Base-by-base conservation (phyloP, 2,113 vertebrate genomes). In the Oriolus oriolus region DNA sequence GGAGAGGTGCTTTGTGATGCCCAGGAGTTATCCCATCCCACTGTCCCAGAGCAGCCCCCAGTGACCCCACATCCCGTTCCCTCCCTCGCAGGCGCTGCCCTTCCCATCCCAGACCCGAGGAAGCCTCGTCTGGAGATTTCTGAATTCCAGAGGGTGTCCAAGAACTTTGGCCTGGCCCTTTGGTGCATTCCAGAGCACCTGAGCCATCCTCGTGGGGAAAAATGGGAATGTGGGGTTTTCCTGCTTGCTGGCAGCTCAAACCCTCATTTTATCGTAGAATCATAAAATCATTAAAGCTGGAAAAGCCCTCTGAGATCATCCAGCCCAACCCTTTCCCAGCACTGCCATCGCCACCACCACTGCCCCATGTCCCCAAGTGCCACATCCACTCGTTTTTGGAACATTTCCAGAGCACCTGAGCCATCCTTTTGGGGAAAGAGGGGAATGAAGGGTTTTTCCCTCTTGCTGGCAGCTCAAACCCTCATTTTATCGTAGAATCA, bases 1-100 rank as follows among this genome's bases (percentile, higher is more conserved):
- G 11, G 33, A 69, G 57, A 57, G n/a, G 19, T 50, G 37, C 35
- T 31, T 31, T 1, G 0, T 7, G 24, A 3, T 44, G 63, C 47
- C 64, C 80, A 5, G 1, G 1, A 22, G 33, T 60, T 30, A 22
- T 27, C 65, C 56, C 65, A 16, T 26, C 30, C 2, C 52, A 6
- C 8, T 4, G 17, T 31, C 80, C 19, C 49, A 11, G 69, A 59
- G 87, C 76, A 56, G 30, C 15, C 39, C 35, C 6, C 28, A 4
- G 8, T 16, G 35, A 13, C 35, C 42, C n/a, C 60, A 23, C 41
- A 9, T 2, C n/a, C 83, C 4, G 0, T 21, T 4, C 9, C 10
- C 16, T 13, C 23, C 37, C 15, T 50, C 45, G 6, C 79, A 41
- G 59, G 47, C 50, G 68, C 73, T 54, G 26, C 37, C 73, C 26